Evolutionary conservation across 2,888 invertebrate species (phyloP).

Genomic region (Clusia tigrina): DNA sequence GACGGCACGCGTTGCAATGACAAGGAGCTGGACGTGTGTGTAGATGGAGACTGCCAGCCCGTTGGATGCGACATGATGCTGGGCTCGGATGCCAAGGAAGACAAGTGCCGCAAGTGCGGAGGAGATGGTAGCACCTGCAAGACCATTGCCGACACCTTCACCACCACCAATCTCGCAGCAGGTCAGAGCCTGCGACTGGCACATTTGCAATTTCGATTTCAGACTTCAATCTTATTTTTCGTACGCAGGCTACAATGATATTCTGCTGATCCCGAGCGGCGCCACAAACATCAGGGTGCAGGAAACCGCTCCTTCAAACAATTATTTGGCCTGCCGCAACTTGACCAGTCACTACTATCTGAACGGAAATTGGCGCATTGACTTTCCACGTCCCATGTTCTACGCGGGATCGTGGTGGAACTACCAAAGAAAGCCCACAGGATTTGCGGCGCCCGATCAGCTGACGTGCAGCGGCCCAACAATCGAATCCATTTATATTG

Average conservation of each 20-base stretch:
- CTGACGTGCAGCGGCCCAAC: constrained; percentile 87
- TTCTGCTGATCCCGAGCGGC: constrained; percentile 88
- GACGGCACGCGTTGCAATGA: constrained; percentile 87
- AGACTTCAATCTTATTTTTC: background rate
- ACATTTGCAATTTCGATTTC: no score
- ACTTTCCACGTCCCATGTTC: constrained; percentile 80
- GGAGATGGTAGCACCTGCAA: constrained; percentile 89
- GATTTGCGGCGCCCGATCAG: constrained; percentile 84
- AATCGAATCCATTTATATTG: constrained; percentile 86
- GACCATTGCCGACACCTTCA: constrained; percentile 76
- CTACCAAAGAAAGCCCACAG: constrained; percentile 84
- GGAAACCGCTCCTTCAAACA: constrained; percentile 83
- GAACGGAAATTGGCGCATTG: constrained; percentile 94
- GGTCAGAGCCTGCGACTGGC: constrained; percentile 66
- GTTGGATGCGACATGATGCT: constrained; percentile 96
- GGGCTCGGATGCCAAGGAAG: constrained; percentile 85
- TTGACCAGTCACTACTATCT: constrained; percentile 84
- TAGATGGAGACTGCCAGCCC: constrained; percentile 90
- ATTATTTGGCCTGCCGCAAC: constrained; percentile 89
- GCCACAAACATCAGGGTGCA: constrained; percentile 88
- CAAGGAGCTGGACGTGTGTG: constrained; percentile 89
- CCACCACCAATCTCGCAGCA: constrained; percentile 75
- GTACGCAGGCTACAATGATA: constrained; percentile 86
- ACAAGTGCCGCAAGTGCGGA: constrained; percentile 91
- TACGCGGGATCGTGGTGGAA: constrained; percentile 88